Percentiles rank a stretch among this genome's conserved stretches.
Evolutionary conservation across 2,888 invertebrate species (phyloP).

Genomic region (Drosophila meridiana): DNA sequence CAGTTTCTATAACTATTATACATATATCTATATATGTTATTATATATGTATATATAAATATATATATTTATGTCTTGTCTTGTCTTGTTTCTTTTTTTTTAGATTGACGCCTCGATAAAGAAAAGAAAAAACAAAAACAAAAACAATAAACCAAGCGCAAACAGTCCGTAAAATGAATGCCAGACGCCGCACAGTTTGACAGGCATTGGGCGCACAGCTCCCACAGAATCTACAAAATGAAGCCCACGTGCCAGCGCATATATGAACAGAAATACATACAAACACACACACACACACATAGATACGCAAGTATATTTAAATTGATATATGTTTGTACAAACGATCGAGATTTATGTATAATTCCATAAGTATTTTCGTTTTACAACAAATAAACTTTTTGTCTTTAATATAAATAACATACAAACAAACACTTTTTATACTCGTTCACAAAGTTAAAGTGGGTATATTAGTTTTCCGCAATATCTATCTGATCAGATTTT

Average conservation of each 20-base stretch:
- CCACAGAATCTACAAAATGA: conserved; percentile 39
- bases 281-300: not conserved
- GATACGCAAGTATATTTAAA: not conserved
- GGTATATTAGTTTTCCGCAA: not conserved
- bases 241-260: conserved; percentile 44
- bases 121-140: conserved; percentile 23
- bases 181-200: conserved; percentile 48
- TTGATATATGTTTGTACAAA: not conserved
- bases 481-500: not conserved
- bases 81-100: conserved; percentile 39
- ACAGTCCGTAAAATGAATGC: conserved; percentile 51
- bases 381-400: not conserved
- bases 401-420: not conserved
- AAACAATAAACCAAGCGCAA: conserved; percentile 38
- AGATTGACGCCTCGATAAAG: conserved; percentile 72
- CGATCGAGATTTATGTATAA: not conserved
- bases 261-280: not conserved
- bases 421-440: not conserved
- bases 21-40: conserved; percentile 35
- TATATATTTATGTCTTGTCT: conserved; percentile 29
- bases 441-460: not conserved
- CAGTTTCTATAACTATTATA: conserved; percentile 64
- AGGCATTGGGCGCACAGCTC: conserved; percentile 38
- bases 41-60: conserved; percentile 55
- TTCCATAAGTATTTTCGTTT: not conserved